phyloP scores from a whole-genome alignment of 2,888 invertebrate species.

The Creontiades dilutus region DNA sequence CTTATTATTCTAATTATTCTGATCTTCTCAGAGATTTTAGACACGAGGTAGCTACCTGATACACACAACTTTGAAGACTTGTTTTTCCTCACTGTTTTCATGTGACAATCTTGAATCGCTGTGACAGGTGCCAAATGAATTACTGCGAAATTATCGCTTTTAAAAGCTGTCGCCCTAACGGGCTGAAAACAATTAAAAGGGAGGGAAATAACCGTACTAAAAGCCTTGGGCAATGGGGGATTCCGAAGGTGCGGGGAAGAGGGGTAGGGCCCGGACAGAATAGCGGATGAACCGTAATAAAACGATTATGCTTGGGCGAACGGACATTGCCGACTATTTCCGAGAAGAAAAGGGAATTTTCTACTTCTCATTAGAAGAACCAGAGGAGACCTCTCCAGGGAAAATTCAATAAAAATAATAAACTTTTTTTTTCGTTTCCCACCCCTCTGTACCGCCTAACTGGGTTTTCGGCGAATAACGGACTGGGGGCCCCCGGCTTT shows the following conservation, averaged over 20 bases:
- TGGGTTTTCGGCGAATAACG: background rate
- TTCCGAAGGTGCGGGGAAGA: background rate
- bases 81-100: too few species aligned
- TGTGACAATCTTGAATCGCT: too few species aligned
- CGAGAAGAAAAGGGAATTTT: constrained; percentile 32
- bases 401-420: constrained; percentile 44
- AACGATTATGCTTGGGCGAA: constrained; percentile 54
- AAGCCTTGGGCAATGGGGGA: too few species aligned
- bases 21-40: too few species aligned
- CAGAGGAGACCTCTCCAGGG: background rate
- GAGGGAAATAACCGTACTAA: background rate
- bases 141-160: background rate
- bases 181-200: constrained; percentile 13
- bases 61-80: too few species aligned
- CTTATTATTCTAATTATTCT: too few species aligned
- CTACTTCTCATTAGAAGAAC: constrained; percentile 29
- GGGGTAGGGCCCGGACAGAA: background rate
- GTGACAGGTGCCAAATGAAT: constrained; percentile 13
- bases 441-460: background rate
- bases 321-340: background rate
- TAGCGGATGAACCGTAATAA: constrained; percentile 29
- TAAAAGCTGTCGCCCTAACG: background rate
- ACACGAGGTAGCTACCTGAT: too few species aligned
- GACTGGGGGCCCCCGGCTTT: background rate
- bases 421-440: background rate